Percentiles rank a stretch among this genome's conserved stretches.
Evolutionary conservation across 2,113 vertebrate species (phyloP).

Genomic region (Mesembrinibis cayennensis): DNA sequence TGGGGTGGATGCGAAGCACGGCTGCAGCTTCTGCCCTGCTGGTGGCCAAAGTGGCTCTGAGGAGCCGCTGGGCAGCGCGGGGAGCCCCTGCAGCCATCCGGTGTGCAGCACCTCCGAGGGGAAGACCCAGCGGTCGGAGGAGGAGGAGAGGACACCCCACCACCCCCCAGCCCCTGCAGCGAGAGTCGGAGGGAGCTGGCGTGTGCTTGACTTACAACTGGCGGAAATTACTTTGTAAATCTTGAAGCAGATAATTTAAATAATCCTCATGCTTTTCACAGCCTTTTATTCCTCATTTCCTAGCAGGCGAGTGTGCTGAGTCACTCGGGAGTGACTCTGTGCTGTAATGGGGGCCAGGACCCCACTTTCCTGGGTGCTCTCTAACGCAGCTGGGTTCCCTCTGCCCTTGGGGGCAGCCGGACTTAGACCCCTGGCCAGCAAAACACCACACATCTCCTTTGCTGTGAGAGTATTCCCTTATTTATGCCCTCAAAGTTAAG

Average conservation of each 20-base stretch:
- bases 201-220: background rate
- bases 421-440: background rate
- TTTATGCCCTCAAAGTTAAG: too few relatives aligned
- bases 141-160: background rate
- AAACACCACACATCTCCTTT: fast-evolving
- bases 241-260: background rate
- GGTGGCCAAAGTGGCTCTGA: too few relatives aligned
- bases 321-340: background rate
- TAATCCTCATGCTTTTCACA: background rate
- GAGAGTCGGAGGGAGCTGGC: background rate
- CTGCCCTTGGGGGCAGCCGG: too few relatives aligned
- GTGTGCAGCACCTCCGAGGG: background rate
- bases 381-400: fast-evolving
- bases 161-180: background rate
- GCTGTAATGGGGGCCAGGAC: background rate
- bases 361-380: background rate
- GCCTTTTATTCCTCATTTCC: background rate
- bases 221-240: background rate
- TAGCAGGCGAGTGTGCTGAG: background rate
- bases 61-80: background rate
- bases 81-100: background rate
- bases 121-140: background rate
- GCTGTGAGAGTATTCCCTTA: too few relatives aligned
- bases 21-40: background rate
- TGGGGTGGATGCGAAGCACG: fast-evolving